phyloP scores from a whole-genome alignment of 2,888 invertebrate species.

The Drosophila dives region DNA sequence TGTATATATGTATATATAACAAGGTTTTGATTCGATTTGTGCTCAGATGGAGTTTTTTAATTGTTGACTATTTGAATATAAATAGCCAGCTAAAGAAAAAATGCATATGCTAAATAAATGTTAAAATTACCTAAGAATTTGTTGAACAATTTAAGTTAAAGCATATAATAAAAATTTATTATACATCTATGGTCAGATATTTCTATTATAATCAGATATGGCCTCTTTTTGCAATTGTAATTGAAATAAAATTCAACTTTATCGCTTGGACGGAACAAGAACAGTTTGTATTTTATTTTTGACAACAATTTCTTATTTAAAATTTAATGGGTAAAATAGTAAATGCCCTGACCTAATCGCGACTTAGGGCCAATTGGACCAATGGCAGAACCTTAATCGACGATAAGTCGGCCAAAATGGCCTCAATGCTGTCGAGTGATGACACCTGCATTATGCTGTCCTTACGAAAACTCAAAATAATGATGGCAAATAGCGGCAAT shows the following conservation, averaged over 20 bases:
- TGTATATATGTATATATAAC: neutral
- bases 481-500: slow-evolving; percentile 93
- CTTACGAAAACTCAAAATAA: slow-evolving; percentile 93
- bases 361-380: slow-evolving; percentile 91
- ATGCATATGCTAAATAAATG: neutral
- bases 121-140: neutral
- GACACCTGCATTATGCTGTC: slow-evolving; percentile 92
- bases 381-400: slow-evolving; percentile 94
- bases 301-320: slow-evolving; percentile 4
- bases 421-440: slow-evolving; percentile 92
- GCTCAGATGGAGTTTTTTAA: neutral
- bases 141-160: neutral
- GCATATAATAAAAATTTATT: neutral
- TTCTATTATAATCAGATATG: neutral
- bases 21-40: neutral
- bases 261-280: neutral
- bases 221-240: neutral
- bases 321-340: slow-evolving; percentile 15
- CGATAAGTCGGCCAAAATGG: slow-evolving; percentile 94
- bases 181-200: neutral
- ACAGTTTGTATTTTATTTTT: neutral
- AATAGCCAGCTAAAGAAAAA: neutral
- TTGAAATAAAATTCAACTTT: no score
- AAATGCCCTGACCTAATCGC: slow-evolving; percentile 84
- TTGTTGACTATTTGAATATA: neutral